phyloP scores from a whole-genome alignment of 2,113 vertebrate species.

The Theropithecus gelada region DNA sequence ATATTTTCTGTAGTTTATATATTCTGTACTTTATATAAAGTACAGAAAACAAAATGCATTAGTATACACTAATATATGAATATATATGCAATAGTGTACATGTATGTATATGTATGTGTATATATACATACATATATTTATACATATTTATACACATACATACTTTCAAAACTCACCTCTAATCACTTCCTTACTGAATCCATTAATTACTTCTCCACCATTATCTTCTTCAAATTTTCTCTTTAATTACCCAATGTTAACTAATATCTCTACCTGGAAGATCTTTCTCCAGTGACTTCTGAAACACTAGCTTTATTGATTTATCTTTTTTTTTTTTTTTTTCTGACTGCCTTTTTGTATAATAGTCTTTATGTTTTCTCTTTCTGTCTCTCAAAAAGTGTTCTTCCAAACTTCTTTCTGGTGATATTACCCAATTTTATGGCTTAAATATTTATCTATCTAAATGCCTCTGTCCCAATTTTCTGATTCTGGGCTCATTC shows the following conservation, averaged over 20 bases:
- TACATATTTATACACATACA: too few species aligned
- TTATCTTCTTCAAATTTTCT: neutral
- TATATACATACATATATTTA: neutral
- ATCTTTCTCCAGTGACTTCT: neutral
- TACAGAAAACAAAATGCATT: too few species aligned
- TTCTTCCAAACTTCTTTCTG: neutral
- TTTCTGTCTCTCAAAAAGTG: neutral
- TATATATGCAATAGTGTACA: too few species aligned
- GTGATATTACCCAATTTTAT: neutral
- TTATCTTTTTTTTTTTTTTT: neutral
- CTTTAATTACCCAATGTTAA: neutral
- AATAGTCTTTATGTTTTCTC: neutral
- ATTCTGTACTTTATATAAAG: too few species aligned
- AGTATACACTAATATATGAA: too few species aligned
- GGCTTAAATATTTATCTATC: neutral
- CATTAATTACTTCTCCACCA: neutral
- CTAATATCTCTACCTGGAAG: neutral
- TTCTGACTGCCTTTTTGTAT: neutral
- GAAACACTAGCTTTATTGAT: neutral
- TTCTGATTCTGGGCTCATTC: neutral
- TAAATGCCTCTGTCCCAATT: neutral
- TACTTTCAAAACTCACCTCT: neutral
- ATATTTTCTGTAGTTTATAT: too few species aligned
- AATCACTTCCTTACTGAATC: neutral
- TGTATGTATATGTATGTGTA: too few species aligned